Evolutionary conservation across 2,113 vertebrate species (phyloP).

Genomic region (Varanus salvator): DNA sequence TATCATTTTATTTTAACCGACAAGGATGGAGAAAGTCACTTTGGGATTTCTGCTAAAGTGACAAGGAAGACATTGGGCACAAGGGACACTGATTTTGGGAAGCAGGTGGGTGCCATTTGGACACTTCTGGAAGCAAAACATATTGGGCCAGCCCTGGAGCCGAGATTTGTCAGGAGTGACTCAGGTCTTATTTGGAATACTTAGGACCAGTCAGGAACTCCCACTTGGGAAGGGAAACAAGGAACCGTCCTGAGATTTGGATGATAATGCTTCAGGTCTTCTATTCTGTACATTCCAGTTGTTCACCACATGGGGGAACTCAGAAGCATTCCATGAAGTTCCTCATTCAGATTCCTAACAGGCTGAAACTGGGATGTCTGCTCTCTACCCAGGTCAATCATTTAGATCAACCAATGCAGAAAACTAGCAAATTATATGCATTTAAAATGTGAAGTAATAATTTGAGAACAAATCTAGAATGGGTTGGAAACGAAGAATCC

Average conservation of each 20-base stretch:
- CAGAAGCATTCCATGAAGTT: not conserved
- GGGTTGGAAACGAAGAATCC: not conserved
- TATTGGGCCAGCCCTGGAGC: not conserved
- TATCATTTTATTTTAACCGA: too few species aligned
- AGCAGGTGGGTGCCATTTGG: too few species aligned
- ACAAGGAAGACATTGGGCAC: too few species aligned
- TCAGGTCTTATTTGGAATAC: not conserved
- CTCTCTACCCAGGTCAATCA: slow-evolving; percentile 24
- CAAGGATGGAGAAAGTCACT: too few species aligned
- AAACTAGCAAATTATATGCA: slow-evolving; percentile 30
- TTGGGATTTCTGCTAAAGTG: too few species aligned
- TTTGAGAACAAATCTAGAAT: slow-evolving; percentile 24
- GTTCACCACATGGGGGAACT: not conserved
- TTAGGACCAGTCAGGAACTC: not conserved
- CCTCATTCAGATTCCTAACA: not conserved
- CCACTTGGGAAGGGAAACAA: not conserved
- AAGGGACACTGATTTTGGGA: too few species aligned
- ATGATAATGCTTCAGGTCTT: not conserved
- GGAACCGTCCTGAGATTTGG: not conserved
- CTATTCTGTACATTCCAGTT: not conserved
- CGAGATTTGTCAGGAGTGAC: not conserved
- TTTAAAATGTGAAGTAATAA: not conserved
- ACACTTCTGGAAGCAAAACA: too few species aligned
- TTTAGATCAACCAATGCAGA: slow-evolving; percentile 7
- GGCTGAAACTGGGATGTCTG: not conserved